A percentile compares a stretch with the other conserved stretches of the same genome.
Evolutionary conservation across 2,888 invertebrate genomes (phyloP).

Genomic region (Pelosia muscerda): DNA sequence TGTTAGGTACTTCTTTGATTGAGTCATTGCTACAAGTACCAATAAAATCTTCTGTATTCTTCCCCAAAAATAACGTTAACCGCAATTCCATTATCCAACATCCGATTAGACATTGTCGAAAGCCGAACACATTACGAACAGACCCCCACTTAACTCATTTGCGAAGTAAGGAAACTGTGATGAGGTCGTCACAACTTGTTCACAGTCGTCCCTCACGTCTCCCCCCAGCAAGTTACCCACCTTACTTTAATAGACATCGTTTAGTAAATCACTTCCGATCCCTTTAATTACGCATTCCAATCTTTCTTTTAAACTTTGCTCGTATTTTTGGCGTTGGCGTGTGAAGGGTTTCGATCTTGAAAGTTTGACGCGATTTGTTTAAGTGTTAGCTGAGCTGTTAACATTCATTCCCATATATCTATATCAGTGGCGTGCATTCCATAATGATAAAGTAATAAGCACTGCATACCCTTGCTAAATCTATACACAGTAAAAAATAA

Average conservation of each 20-base stretch:
- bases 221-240: constrained; percentile 29
- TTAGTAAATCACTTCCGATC: constrained; percentile 70
- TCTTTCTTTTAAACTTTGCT: constrained; percentile 58
- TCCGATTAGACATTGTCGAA: constrained; percentile 37
- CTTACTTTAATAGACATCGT: constrained; percentile 68
- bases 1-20: not conserved
- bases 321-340: constrained; percentile 43
- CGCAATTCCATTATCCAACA: constrained; percentile 25
- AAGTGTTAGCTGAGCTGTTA: constrained; percentile 7
- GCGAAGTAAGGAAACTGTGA: constrained; percentile 59
- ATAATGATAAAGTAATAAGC: not conserved
- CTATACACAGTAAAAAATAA: too few species aligned
- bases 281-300: constrained; percentile 72
- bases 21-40: not conserved
- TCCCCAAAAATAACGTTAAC: constrained; percentile 15
- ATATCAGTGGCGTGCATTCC: not conserved
- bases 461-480: too few species aligned
- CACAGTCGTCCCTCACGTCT: constrained; percentile 46
- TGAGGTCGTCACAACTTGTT: constrained; percentile 70
- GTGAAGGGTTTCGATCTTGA: constrained; percentile 32
- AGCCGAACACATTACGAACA: constrained; percentile 60
- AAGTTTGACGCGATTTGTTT: constrained; percentile 33
- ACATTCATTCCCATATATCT: not conserved
- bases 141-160: constrained; percentile 61
- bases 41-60: not conserved